Base-by-base conservation (phyloP, 2,113 vertebrate species). In the Spea bombifrons region DNA sequence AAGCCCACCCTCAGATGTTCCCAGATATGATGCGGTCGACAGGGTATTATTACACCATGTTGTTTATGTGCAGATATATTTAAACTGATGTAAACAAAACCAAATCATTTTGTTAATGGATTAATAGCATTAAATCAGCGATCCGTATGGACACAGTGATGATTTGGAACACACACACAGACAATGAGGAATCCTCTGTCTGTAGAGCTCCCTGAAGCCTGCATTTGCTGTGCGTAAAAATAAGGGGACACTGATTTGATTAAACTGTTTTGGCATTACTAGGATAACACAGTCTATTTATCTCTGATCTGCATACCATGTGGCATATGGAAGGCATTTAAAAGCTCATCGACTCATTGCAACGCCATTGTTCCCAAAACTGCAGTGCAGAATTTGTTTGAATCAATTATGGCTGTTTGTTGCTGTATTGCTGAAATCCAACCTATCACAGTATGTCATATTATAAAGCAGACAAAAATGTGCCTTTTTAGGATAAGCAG, bases 261-360 rank as follows among this genome's bases (percentile, higher is more conserved):
- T 75, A 43, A 71, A 71, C 80, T 85, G 71, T 48, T 15, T 75
- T 79, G 82, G 74, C 57, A 79, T 0, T 71, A 50, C 59, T 5
- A 17, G 4, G 8, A 44, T 8, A 80, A 66, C 52, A 16, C 57
- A 3, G 0, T 79, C 74, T 66, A 5, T 44, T 53, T 81, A 80
- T 82, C 66, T 49, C 15, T 5, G 66, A 48, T 30, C 30, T 66
- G 73, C 6, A 8, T 72, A 80, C 71, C 74, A 72, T 50, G 8
- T 66, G 67, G 70, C 66, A 80, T 66, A 80, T 82, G 73, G 71
- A 44, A 82, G 52, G 61, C 5, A 52, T 75, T 81, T 61, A 69
- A 71, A 85, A 78, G 66, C 2, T 61, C 50, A 76, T 30, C 68
- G 45, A 49, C 47, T 61, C 43, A 8, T 48, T 65, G 50, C 12